Evolutionary conservation across 2,797 vertebrate genomes (phyloP).

Genomic region (Muscicapa comitata): DNA sequence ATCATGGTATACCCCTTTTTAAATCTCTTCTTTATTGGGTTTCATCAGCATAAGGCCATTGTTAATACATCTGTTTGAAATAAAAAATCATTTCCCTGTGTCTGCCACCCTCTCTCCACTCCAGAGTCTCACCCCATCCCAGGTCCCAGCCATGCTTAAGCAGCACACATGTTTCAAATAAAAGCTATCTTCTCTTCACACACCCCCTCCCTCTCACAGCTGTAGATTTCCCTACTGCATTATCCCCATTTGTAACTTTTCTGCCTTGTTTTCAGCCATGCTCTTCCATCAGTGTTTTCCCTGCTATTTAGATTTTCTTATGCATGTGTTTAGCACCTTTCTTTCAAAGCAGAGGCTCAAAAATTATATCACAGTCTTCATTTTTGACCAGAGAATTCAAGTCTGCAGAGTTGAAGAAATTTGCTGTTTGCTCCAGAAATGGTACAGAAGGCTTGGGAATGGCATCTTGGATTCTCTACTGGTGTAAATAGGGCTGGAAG

Average conservation of each 20-base stretch:
- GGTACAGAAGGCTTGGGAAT: not conserved
- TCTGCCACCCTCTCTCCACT: constrained; percentile 36
- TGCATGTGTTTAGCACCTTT: not conserved
- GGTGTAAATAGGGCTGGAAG: not conserved
- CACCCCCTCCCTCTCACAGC: constrained; percentile 5
- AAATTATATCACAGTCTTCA: not conserved
- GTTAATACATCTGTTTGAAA: constrained; percentile 65
- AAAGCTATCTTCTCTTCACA: constrained; percentile 46
- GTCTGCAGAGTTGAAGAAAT: not conserved
- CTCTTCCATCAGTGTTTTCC: not conserved
- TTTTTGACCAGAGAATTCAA: not conserved
- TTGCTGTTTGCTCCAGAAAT: not conserved
- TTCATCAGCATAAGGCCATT: constrained; percentile 40
- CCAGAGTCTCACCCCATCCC: constrained; percentile 11
- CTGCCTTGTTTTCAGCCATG: not conserved
- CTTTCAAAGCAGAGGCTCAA: not conserved
- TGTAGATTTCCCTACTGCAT: not conserved
- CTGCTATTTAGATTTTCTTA: not conserved
- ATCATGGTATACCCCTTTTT: not conserved
- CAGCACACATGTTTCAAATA: constrained; percentile 41
- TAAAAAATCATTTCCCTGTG: constrained; percentile 58
- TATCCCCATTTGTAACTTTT: not conserved
- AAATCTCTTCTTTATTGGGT: constrained; percentile 53
- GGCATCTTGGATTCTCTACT: not conserved
- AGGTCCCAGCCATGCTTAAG: constrained; percentile 39